phyloP scores from a whole-genome alignment of 2,113 vertebrate species.

The Seriola aureovittata region DNA sequence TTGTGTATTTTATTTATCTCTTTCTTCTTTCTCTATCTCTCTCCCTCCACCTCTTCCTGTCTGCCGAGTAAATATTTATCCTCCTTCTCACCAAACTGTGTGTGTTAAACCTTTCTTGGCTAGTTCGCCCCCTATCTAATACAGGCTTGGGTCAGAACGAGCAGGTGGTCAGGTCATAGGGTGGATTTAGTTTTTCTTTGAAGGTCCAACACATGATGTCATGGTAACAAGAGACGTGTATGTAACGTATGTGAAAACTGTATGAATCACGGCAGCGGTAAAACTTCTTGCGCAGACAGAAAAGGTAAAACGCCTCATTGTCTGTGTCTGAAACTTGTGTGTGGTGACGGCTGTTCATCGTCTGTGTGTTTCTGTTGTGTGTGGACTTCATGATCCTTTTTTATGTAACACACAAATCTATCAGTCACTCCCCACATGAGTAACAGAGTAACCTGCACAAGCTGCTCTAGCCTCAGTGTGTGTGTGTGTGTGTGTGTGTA shows the following conservation, averaged over 20 bases:
- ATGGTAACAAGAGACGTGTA: constrained; percentile 16
- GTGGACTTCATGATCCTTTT: constrained; percentile 25
- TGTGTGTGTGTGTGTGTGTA: not conserved
- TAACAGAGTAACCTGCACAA: constrained; percentile 9
- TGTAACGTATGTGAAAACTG: not conserved
- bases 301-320: not conserved
- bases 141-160: not conserved
- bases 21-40: not conserved
- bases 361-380: constrained; percentile 22
- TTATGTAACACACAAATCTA: constrained; percentile 51
- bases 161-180: not conserved
- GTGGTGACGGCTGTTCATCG: not conserved
- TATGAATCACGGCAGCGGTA: not conserved
- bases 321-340: constrained; percentile 21
- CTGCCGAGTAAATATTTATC: constrained; percentile 26
- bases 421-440: constrained; percentile 38
- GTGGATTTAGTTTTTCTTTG: constrained; percentile 6
- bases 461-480: constrained; percentile 1
- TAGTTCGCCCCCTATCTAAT: not conserved
- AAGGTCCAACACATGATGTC: constrained; percentile 25
- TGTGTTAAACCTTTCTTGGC: not conserved
- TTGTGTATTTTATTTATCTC: not conserved
- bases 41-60: constrained; percentile 10
- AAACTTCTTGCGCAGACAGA: constrained; percentile 8
- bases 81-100: not conserved